Percentiles rank a stretch among this genome's conserved stretches.
Evolutionary conservation across 2,113 vertebrate species (phyloP).

Genomic region (Oreochromis aureus): DNA sequence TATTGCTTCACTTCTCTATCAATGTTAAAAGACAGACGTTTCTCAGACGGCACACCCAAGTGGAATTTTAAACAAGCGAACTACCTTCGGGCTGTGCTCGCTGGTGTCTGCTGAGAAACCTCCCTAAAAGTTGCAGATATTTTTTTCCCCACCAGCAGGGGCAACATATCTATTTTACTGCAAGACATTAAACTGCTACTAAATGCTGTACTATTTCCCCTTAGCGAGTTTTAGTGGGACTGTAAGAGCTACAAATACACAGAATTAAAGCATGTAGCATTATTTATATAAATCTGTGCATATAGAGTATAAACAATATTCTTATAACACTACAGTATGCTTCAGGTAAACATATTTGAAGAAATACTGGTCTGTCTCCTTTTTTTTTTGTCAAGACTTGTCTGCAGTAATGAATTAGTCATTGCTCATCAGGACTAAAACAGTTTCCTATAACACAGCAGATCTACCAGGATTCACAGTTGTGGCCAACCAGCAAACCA

Average conservation of each 20-base stretch:
- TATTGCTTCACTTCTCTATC: not conserved
- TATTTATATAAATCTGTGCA: not conserved
- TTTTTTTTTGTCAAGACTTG: not conserved
- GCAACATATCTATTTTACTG: not conserved
- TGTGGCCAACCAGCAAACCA: not conserved
- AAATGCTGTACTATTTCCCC: no score
- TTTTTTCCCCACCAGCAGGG: slow-evolving; percentile 34
- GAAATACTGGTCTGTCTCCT: accelerated
- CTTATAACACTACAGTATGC: no score
- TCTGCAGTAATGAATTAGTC: accelerated
- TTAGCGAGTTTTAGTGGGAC: accelerated
- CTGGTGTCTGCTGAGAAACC: not conserved
- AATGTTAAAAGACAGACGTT: no score
- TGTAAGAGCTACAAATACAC: accelerated
- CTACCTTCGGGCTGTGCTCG: not conserved
- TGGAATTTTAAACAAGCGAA: not conserved
- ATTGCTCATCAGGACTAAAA: accelerated
- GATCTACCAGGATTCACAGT: not conserved
- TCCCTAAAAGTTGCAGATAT: no score
- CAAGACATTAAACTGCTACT: not conserved
- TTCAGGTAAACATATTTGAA: accelerated
- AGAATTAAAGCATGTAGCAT: accelerated
- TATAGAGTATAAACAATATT: no score
- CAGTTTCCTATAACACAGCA: not conserved
- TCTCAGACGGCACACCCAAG: not conserved